Percentiles rank a stretch among this genome's conserved stretches.
phyloP scores from a whole-genome alignment of 2,113 vertebrate species.

The Pheucticus melanocephalus region DNA sequence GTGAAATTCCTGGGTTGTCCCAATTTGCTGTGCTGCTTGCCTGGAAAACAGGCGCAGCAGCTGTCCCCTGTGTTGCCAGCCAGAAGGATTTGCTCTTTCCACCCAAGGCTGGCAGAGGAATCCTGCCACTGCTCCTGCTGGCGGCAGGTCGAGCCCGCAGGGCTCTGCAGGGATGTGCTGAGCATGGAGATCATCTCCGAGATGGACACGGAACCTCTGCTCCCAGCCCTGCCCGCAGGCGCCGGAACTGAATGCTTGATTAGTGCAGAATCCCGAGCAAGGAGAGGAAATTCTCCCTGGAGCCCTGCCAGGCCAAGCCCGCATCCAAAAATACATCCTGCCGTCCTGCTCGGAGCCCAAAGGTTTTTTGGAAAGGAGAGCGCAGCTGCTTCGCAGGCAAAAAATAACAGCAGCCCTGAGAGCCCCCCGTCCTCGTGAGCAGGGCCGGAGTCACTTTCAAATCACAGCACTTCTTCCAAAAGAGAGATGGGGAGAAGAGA shows the following conservation, averaged over 20 bases:
- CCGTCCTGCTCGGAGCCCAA: neutral
- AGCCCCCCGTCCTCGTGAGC: neutral
- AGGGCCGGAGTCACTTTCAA: slow-evolving; percentile 21
- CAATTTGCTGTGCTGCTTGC: neutral
- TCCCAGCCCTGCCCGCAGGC: slow-evolving; percentile 13
- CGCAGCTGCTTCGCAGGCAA: slow-evolving; percentile 13
- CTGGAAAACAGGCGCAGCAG: neutral
- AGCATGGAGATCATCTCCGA: neutral
- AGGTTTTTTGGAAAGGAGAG: slow-evolving; percentile 16
- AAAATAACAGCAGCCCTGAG: slow-evolving; percentile 31
- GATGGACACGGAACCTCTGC: slow-evolving; percentile 13
- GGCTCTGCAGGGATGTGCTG: slow-evolving; percentile 5
- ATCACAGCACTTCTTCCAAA: slow-evolving; percentile 1
- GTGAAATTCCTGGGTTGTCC: neutral
- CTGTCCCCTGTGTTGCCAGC: neutral
- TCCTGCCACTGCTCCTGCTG: neutral
- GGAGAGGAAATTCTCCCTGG: slow-evolving; percentile 63
- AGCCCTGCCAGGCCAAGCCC: slow-evolving; percentile 48
- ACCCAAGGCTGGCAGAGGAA: neutral
- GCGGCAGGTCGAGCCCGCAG: neutral
- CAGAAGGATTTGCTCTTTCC: neutral
- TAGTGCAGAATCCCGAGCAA: slow-evolving; percentile 11
- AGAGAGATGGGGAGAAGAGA: neutral
- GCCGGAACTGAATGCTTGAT: neutral
- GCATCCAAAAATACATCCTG: slow-evolving; percentile 48